phyloP scores from a whole-genome alignment of 2,113 vertebrate species.

The Lasiurus borealis region DNA sequence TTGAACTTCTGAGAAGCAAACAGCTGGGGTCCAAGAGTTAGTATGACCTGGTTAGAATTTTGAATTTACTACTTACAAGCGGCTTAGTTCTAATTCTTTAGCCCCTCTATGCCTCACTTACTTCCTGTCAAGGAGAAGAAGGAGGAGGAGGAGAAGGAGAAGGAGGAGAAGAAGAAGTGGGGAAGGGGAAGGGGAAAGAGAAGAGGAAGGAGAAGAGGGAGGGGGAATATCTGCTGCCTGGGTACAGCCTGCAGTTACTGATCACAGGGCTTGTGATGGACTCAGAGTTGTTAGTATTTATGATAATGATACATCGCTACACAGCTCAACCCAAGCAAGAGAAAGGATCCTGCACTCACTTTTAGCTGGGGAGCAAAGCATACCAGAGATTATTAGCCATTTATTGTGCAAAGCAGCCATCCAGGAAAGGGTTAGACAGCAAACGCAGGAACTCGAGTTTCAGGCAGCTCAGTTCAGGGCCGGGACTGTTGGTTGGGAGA shows the following conservation, averaged over 20 bases:
- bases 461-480: background rate
- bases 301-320: background rate
- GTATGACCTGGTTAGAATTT: background rate
- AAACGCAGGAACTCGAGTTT: background rate
- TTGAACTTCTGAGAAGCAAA: background rate
- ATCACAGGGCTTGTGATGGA: rapidly evolving
- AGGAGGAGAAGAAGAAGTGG: no score
- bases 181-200: background rate
- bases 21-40: background rate
- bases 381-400: rapidly evolving
- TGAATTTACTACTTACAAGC: background rate
- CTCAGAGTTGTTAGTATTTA: background rate
- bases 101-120: background rate
- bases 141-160: background rate
- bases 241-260: background rate
- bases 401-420: background rate
- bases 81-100: background rate
- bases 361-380: background rate
- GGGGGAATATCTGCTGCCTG: background rate
- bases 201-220: no score
- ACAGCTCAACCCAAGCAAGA: background rate
- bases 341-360: rapidly evolving
- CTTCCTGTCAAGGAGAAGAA: background rate
- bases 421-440: background rate
- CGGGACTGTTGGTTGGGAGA: background rate